Base-by-base conservation (phyloP, 1,140 invertebrate genomes). In the Ganaspis sp. region DNA sequence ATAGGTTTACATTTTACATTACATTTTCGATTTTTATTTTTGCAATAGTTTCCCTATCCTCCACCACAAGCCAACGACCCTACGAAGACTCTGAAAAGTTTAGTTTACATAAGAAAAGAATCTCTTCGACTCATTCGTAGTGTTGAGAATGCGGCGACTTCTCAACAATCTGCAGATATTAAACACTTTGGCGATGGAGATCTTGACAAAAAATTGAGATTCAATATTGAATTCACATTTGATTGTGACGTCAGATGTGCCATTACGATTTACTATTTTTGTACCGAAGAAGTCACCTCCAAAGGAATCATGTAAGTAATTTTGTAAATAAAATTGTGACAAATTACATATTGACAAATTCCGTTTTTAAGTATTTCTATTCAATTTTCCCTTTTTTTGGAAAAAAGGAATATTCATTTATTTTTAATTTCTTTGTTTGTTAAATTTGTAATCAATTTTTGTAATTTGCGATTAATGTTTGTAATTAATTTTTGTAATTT, bases 191-290 rank as follows among this genome's bases (percentile, higher is more conserved):
- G 91, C 21, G 93, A 94, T 85, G 81, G 92, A 85, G 91, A 92
- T 78, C 90, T 91, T 11, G 92, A 93, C 76, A 93, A 93, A 37
- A 95, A 94, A 84, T 92, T 93, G 78, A 93, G 93, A 74, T 99
- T 98, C 86, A 99, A 98, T 87, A 96, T 99, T 84, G 98, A 99
- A 92, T 99, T 99, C 87, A 97, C 95, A 4, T 99, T 99, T 93
- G 98, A 99, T 88, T 96, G 96, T 88, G 98, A 99, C 92, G 96
- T 96, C 4, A 93, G 95, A 85, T 99, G 98, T 92, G 94, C 96
- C 17, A 98, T 99, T 70, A 98, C 96, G 45, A 95, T 99, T 77
- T 96, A 97, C 90, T 99, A 99, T 88, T 98, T 99, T 91, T 98
- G 97, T 83, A 95, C 94, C 9, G 98, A 99, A 92, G 98, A 99